Conservation (phyloP, 1,140 invertebrate species). For the Sarcophaga peregrina region DNA sequence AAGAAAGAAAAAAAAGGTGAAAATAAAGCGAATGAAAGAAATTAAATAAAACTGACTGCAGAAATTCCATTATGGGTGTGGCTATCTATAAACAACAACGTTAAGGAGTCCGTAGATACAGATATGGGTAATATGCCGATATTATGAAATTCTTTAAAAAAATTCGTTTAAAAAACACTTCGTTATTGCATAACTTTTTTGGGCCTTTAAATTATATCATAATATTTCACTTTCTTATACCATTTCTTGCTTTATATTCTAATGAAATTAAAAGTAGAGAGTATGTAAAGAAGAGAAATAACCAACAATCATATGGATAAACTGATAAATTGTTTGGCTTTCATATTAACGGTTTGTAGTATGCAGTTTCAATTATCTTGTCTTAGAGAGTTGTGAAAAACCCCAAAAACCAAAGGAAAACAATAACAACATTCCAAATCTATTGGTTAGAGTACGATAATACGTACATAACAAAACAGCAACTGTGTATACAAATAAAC, state of each 20-base stretch:
- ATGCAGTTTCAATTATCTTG: too few relatives aligned
- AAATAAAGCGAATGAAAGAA: background rate
- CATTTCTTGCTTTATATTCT: background rate
- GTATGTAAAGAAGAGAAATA: background rate
- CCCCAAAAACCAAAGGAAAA: too few relatives aligned
- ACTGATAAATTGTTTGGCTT: background rate
- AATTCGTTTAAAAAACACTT: too few relatives aligned
- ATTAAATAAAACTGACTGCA: background rate
- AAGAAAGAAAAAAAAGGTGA: too few relatives aligned
- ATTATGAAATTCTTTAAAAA: background rate
- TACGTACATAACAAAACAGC: too few relatives aligned
- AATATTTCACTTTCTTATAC: too few relatives aligned
- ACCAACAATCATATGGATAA: background rate
- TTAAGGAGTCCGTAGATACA: too few relatives aligned
- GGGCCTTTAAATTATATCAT: background rate
- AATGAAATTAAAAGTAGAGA: background rate
- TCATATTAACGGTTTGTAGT: too few relatives aligned
- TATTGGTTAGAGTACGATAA: too few relatives aligned
- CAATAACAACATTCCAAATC: too few relatives aligned
- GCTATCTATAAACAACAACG: background rate
- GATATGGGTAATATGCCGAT: background rate
- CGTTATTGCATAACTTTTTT: background rate
- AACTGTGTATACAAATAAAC: slow-evolving; percentile 4
- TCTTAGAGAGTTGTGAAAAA: too few relatives aligned
- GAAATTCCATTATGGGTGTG: slow-evolving; percentile 22